phyloP scores from a whole-genome alignment of 2,113 vertebrate genomes.

The Donacobius atricapilla region DNA sequence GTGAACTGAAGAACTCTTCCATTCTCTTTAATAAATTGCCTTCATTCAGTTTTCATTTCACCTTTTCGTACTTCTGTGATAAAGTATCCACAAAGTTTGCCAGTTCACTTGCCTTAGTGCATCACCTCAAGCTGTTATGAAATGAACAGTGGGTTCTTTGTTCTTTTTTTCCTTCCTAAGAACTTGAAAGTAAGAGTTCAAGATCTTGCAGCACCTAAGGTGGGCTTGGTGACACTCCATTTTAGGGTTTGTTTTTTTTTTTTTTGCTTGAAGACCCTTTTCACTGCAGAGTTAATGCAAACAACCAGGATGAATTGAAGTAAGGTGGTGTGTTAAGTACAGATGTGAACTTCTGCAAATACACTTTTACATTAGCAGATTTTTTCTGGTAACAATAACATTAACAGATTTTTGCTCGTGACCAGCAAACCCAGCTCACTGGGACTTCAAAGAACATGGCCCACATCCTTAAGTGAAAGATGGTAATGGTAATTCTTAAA shows the following conservation, averaged over 20 bases:
- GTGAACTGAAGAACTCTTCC: background rate
- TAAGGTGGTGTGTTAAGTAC: background rate
- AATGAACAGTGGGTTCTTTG: background rate
- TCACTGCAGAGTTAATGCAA: background rate
- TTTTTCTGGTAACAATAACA: background rate
- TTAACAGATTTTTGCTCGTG: background rate
- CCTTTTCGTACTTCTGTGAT: conserved; percentile 43
- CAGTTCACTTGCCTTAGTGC: conserved; percentile 35
- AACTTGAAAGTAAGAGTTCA: background rate
- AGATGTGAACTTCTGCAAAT: background rate
- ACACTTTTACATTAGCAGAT: background rate
- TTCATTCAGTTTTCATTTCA: conserved; percentile 73
- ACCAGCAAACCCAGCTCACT: background rate
- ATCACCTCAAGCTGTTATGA: background rate
- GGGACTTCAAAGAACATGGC: background rate
- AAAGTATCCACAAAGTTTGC: conserved; percentile 69
- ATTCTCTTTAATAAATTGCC: conserved; percentile 5
- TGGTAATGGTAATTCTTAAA: background rate
- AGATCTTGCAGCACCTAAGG: background rate
- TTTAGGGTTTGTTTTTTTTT: background rate
- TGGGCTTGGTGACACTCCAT: background rate
- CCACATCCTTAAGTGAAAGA: background rate
- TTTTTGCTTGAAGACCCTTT: background rate
- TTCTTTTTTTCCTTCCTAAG: background rate
- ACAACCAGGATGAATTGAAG: background rate